Evolutionary conservation across 2,888 invertebrate genomes (phyloP).

Genomic region (Rhodophaea formosa): DNA sequence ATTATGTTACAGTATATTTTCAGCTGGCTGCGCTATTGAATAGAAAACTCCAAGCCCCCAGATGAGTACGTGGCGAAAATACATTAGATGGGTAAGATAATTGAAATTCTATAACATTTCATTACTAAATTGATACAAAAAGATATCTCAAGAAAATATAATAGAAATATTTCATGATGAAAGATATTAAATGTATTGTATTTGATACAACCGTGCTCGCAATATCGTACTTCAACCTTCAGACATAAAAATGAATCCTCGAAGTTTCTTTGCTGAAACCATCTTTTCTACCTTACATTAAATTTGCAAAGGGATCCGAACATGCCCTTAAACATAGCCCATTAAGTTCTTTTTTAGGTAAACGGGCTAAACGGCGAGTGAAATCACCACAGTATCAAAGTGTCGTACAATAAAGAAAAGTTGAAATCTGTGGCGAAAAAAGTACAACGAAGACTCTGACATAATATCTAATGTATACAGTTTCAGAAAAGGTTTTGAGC

Average conservation of each 20-base stretch:
- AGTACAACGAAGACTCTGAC: slow-evolving; percentile 16
- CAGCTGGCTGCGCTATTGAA: too few relatives aligned
- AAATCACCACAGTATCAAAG: slow-evolving; percentile 8
- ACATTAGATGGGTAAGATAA: too few relatives aligned
- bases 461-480: slow-evolving; percentile 3
- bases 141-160: not conserved
- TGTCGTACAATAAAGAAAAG: not conserved
- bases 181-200: not conserved
- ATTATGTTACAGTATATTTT: too few relatives aligned
- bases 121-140: too few relatives aligned
- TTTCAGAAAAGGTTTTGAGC: slow-evolving; percentile 34
- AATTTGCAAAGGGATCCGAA: slow-evolving; percentile 5
- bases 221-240: not conserved
- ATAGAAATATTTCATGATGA: not conserved
- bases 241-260: not conserved
- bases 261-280: not conserved
- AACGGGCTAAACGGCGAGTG: slow-evolving; percentile 13
- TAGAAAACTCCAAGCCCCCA: too few relatives aligned
- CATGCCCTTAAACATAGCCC: slow-evolving; percentile 2
- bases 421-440: slow-evolving; percentile 8
- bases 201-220: not conserved
- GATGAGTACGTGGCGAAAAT: too few relatives aligned
- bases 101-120: too few relatives aligned
- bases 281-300: slow-evolving; percentile 2
- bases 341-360: slow-evolving; percentile 13